Evolutionary conservation across 2,797 vertebrate species (phyloP), one percentile per base, ranked within the genome.

Genomic region (Falco berigora): DNA sequence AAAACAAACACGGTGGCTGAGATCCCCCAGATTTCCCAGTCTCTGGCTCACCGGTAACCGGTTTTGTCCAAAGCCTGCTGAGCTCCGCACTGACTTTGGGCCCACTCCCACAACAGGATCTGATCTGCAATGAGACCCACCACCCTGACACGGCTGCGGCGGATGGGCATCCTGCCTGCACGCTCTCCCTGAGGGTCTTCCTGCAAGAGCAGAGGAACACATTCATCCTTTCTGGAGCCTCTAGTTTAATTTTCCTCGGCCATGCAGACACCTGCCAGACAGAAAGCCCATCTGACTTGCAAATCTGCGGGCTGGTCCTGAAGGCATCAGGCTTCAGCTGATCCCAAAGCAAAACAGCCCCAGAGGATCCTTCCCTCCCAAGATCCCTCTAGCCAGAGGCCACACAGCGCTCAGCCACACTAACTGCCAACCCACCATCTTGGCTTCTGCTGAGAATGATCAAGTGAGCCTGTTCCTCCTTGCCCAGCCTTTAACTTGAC

Each of bases 1-100:
- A 23, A 3, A 24, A 32, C 1, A 2, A 18, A 15, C 1, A 1
- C 0, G 2, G 16, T 2, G 40, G 32, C 2, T 12, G 44, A 44
- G 36, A 71, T 21, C 2, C 24, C 72, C 19, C 3, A 1, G 4
- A 17, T 30, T n/a, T 34, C 32, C 30, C 5, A 0, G 10, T 30
- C 18, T 74, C 36, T 1, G 22, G 20, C 64, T 69, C 52, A 4
- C 30, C 2, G 3, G 32, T 64, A 17, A 21, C 36, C 0, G 3
- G 18, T 40, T 76, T 46, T 18, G 44, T 14, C 71, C 59, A 7
- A 59, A 81, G 69, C 4, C 36, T 36, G 36, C 42, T 40, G 52
- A 80, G 62, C 32, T 46, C 40, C 52, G 36, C 1, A 7, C 36
- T 63, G 72, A 7, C 53, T 62, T 61, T 16, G 44, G 72, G 73